These are phyloP conservation scores for Cataglyphis hispanica DNA, from an alignment of 1,140 invertebrate species.

Conservation along the genomic window DNA sequence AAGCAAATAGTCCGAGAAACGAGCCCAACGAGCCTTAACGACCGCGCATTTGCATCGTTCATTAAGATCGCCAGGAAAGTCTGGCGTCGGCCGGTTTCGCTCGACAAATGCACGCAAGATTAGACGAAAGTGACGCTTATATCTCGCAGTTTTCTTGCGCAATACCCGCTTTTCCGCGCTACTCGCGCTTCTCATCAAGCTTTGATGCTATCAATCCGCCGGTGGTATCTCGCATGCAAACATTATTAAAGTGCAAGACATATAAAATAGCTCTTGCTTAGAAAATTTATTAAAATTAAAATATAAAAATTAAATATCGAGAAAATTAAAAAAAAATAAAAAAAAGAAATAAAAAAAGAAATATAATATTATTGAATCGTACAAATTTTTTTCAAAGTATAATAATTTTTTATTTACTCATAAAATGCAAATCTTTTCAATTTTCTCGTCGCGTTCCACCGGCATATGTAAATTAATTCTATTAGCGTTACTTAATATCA, in stretches of 20 bases:
- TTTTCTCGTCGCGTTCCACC: conserved; percentile 1
- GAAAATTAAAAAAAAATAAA: neutral
- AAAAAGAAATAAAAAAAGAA: neutral
- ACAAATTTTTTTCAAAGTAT: neutral
- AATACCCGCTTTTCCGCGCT: conserved; percentile 30
- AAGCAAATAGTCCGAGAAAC: conserved; percentile 78
- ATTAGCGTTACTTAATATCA: conserved; percentile 1
- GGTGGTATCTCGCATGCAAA: neutral
- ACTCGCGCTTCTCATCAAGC: neutral
- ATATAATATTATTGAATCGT: neutral
- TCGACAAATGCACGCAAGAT: conserved; percentile 54
- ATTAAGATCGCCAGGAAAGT: conserved; percentile 75
- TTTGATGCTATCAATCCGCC: conserved; percentile 12
- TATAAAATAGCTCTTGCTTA: neutral
- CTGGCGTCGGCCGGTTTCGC: conserved; percentile 29
- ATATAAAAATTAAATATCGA: neutral
- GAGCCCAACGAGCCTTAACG: conserved; percentile 80
- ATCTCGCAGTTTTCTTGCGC: conserved; percentile 60
- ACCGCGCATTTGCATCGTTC: conserved; percentile 79
- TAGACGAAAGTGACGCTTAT: conserved; percentile 57
- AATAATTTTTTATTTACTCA: neutral
- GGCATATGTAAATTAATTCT: conserved; percentile 37
- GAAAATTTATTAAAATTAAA: neutral
- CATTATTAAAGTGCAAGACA: neutral
- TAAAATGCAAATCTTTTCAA: conserved; percentile 34